Percentiles rank a stretch among this genome's conserved stretches.
These are phyloP conservation scores for Mnemiopsis leidyi DNA, from an alignment of 37 sponge, comb jelly and placozoan species.

Conservation along the genomic window DNA sequence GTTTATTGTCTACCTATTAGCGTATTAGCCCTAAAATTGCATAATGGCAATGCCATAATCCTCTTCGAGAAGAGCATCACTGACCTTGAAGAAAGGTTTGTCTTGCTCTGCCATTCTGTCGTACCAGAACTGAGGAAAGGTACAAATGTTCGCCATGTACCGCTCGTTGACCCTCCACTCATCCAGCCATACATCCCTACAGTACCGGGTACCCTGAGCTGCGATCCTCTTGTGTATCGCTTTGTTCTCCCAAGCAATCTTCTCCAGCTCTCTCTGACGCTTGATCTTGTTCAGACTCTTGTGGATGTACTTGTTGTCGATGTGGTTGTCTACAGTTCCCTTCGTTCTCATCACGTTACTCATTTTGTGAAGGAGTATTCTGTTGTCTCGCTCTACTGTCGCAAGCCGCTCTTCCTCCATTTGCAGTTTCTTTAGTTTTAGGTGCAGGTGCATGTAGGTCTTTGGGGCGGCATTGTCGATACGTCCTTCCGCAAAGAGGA, in stretches of 20 bases:
- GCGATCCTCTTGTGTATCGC: slow-evolving; percentile 85
- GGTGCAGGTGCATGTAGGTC: slow-evolving; percentile 81
- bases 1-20: no score
- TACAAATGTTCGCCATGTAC: slow-evolving; percentile 81
- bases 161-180: slow-evolving; percentile 83
- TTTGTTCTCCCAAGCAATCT: slow-evolving; percentile 82
- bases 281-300: slow-evolving; percentile 78
- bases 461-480: slow-evolving; percentile 88
- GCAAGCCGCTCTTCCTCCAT: slow-evolving; percentile 85
- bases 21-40: no score
- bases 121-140: slow-evolving; percentile 73
- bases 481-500: slow-evolving; percentile 72
- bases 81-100: slow-evolving; percentile 64
- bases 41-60: no score
- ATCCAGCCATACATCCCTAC: slow-evolving; percentile 67
- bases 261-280: slow-evolving; percentile 77
- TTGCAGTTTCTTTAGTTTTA: slow-evolving; percentile 87
- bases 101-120: background rate
- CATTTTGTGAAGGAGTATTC: slow-evolving; percentile 86
- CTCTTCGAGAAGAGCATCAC: no score
- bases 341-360: slow-evolving; percentile 83
- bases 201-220: slow-evolving; percentile 77
- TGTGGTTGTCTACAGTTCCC: slow-evolving; percentile 76
- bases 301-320: slow-evolving; percentile 72
- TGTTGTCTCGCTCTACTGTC: slow-evolving; percentile 82